Evolutionary conservation across 2,113 vertebrate species (phyloP), one percentile per base, ranked within the genome.

Genomic region (Cinclus mexicanus): DNA sequence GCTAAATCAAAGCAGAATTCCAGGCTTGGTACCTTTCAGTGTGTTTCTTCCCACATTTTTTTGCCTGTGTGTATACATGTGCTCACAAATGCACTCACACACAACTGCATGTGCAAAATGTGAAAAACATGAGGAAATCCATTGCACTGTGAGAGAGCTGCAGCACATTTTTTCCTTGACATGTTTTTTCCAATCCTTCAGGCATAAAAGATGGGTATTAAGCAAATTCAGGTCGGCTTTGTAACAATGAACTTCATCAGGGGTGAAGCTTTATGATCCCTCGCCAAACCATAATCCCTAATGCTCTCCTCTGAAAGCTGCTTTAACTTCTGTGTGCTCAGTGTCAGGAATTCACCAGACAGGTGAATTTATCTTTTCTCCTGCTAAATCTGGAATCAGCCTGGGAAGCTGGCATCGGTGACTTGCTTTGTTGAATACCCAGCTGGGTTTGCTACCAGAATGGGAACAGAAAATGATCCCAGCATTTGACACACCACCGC

Each of bases 31-130:
- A 46, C 26, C 26, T 93, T 70, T 56, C 1, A 18, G 5, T 1
- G 19, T 8, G 28, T 3, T 23, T 64, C 39, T 72, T 49, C 41
- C 15, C 63, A 53, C 12, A 57, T 65, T 80, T 83, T n/a, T 24
- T 33, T 50, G 20, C 33, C n/a, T n/a, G 25, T 8, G 2, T 6
- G 5, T 2, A 12, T 1, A 37, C 4, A 64, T 0, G 0, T 10
- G 46, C 55, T 80, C 44, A 47, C 23, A 60, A 64, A 28, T 5
- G n/a, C 57, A 5, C 37, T 35, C 29, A 21, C 41, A 50, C 26
- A 15, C 2, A 1, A 31, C 9, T 65, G 35, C 5, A 0, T 4
- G 35, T 23, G 65, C 52, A 76, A 61, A 84, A 64, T 7, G 28
- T 1, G 9, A 63, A n/a, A 44, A 83, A 44, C 2, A 16, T 0